Evolutionary conservation across 2,888 invertebrate genomes (phyloP), one percentile per base, ranked within the genome.

Genomic region (Eupithecia insigniata): DNA sequence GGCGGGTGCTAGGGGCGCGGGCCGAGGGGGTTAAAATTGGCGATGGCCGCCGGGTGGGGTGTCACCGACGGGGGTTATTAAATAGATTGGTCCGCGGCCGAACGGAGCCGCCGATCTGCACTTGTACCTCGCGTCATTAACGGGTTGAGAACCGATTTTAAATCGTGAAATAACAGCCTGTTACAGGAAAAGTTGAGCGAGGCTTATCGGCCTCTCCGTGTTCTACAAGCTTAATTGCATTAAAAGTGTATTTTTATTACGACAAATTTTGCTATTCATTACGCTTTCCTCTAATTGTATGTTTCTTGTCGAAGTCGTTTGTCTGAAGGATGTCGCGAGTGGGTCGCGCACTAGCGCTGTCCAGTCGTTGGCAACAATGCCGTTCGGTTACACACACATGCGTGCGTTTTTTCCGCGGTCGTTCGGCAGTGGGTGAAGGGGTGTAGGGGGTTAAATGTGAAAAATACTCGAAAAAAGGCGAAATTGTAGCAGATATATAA

Each of bases 61-160:
- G 93, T 93, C 93, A 93, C 93, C 91, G 91, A 88, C 90, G 93
- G 93, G 93, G 93, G 93, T 93, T 94, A 93, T 94, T 94, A 94
- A 94, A 94, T 94, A 94, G 94, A 94, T 94, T 94, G 94, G 94
- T 93, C 94, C 94, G 94, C 93, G 94, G 93, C 93, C 94, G 93
- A 93, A 93, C 92, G 92, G 92, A 92, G 93, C 91, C 92, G 92
- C 90, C 93, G 93, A 93, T 93, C 93, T 93, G 92, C 93, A 93
- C 93, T 93, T 93, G 93, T 94, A 92, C 92, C 86, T 92, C 92
- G 93, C 93, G 92, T 94, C 93, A 94, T 94, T 94, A 94, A 93
- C 93, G 93, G 92, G 90, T 91, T 92, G 93, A 93, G 93, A 91
- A 93, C 90, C 92, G 93, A 92, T 92, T 93, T 93, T 90, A 92